Evolutionary conservation across 2,888 invertebrate species (phyloP).

Genomic region (Ischnus inquisitorius): DNA sequence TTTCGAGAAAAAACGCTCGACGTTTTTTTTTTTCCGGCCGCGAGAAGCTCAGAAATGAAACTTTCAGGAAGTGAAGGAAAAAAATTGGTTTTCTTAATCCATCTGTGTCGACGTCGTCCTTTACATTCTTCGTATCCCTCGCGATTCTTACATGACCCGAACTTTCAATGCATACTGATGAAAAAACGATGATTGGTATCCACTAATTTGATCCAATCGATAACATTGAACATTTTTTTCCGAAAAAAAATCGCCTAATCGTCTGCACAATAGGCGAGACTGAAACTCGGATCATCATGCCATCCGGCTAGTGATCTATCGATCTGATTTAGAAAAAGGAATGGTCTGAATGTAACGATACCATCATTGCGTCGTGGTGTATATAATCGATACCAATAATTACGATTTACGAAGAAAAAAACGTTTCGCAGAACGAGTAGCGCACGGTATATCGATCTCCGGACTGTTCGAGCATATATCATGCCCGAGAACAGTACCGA

Average conservation of each 20-base stretch:
- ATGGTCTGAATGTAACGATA: conserved; percentile 55
- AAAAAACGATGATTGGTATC: too few relatives aligned
- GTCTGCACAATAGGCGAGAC: neutral
- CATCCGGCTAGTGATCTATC: conserved; percentile 53
- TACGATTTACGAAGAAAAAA: conserved; percentile 63
- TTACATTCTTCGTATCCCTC: too few relatives aligned
- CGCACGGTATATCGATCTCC: conserved; percentile 71
- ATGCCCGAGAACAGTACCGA: conserved; percentile 47
- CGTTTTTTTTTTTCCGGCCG: too few relatives aligned
- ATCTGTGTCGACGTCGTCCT: neutral
- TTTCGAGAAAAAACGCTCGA: too few relatives aligned
- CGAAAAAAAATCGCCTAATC: neutral
- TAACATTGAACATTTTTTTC: too few relatives aligned
- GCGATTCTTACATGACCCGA: too few relatives aligned
- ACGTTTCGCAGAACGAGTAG: conserved; percentile 61
- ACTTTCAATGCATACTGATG: too few relatives aligned
- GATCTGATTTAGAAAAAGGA: conserved; percentile 30
- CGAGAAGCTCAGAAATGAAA: too few relatives aligned
- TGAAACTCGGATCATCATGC: conserved; percentile 38
- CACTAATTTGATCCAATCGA: too few relatives aligned
- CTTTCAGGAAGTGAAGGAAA: too few relatives aligned
- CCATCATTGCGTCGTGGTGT: conserved; percentile 48
- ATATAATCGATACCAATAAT: conserved; percentile 69
- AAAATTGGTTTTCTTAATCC: too few relatives aligned
- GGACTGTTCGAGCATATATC: conserved; percentile 65